These are phyloP conservation scores for Sphaerophoria taeniata DNA, from an alignment of 2,888 invertebrate species.

Conservation along the genomic window DNA sequence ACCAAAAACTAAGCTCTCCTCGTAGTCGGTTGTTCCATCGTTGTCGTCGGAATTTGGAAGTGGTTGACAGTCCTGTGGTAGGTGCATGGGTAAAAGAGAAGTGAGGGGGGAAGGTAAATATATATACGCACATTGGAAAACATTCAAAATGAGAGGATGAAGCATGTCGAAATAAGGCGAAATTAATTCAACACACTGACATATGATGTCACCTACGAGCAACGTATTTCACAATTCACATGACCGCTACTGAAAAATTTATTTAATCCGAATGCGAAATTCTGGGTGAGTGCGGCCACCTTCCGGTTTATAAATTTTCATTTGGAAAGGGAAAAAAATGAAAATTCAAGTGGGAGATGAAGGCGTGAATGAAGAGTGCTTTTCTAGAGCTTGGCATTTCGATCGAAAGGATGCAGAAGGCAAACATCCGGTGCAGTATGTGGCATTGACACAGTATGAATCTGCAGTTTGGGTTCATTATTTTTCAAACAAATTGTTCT, in stretches of 20 bases:
- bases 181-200: conserved; percentile 54
- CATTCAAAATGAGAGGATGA: conserved; percentile 21
- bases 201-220: conserved; percentile 31
- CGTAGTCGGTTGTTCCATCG: neutral
- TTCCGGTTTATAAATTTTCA: neutral
- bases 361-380: no score
- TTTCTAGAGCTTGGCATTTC: no score
- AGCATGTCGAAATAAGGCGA: conserved; percentile 12
- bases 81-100: no score
- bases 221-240: conserved; percentile 23
- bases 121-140: conserved; percentile 49
- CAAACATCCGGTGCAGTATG: no score
- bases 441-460: no score
- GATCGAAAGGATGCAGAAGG: no score
- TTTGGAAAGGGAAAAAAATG: no score
- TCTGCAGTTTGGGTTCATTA: no score
- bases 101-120: neutral
- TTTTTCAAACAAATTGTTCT: no score
- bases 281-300: neutral
- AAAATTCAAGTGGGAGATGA: no score
- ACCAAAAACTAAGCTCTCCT: conserved; percentile 64
- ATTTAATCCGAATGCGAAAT: conserved; percentile 29
- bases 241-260: conserved; percentile 51
- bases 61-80: neutral
- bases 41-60: conserved; percentile 6